phyloP scores from a whole-genome alignment of 2,797 vertebrate genomes.

The Neoniphon sammara region DNA sequence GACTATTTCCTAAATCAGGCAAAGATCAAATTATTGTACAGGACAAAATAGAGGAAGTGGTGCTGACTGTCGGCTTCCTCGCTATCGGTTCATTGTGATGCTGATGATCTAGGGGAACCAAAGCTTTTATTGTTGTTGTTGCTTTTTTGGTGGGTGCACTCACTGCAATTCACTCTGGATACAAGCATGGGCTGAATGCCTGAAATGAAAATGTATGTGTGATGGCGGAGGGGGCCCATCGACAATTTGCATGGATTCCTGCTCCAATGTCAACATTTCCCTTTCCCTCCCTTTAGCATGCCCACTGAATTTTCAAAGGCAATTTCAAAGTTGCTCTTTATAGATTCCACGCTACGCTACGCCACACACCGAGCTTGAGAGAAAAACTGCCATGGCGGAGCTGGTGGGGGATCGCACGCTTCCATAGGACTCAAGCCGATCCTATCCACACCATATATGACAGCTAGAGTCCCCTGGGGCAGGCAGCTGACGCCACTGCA shows the following conservation, averaged over 20 bases:
- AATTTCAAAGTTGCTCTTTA: slow-evolving; percentile 49
- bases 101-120: slow-evolving; percentile 1
- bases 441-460: slow-evolving; percentile 21
- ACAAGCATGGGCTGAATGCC: slow-evolving; percentile 1
- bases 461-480: slow-evolving; percentile 44
- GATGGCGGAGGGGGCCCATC: background rate
- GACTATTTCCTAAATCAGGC: background rate
- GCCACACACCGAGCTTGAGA: slow-evolving; percentile 14
- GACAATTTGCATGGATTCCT: background rate
- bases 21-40: no score
- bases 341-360: slow-evolving; percentile 26
- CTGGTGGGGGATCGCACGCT: slow-evolving; percentile 6
- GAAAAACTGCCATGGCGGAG: slow-evolving; percentile 36
- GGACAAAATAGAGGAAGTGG: no score
- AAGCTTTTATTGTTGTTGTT: no score
- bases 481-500: background rate
- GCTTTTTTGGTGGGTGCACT: background rate
- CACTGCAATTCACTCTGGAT: slow-evolving; percentile 7
- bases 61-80: no score
- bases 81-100: background rate
- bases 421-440: slow-evolving; percentile 34
- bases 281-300: slow-evolving; percentile 23
- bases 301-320: slow-evolving; percentile 30
- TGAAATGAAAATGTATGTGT: slow-evolving; percentile 36
- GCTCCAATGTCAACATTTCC: slow-evolving; percentile 23